Base-by-base conservation (phyloP, 2,113 vertebrate species). In the Mus pahari region DNA sequence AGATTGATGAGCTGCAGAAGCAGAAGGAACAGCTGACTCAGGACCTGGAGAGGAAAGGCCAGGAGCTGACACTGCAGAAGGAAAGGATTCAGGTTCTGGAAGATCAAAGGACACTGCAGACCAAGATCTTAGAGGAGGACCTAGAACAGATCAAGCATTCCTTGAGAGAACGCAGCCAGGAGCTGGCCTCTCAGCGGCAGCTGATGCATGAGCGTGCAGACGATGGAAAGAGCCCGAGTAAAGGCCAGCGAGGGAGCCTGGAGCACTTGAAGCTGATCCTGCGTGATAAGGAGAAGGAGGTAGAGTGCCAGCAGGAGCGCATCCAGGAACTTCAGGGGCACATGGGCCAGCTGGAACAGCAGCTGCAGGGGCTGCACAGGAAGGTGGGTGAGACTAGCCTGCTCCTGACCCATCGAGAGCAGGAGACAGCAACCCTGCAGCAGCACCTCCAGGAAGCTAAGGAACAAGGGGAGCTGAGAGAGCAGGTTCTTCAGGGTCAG, bases 251-350 rank as follows among this genome's bases (percentile, higher is more conserved):
- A 0, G 7, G 89, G n/a, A 98, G 89, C 92, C 95, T 98, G 6
- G 98, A 98, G 90, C 97, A 98, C n/a, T 71, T 98, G 97, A 98
- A 96, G n/a, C 95, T 97, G 89, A 95, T 66, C 96, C 97, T 98
- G 55, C 96, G 96, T 13, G 98, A 98, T 26, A 98, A 97, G 95
- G 98, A 98, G 94, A 97, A 87, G 8, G 98, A 98, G 92, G 98
- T 98, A 8, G 98, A 98, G 2, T 94, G 94, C 82, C 98, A 98
- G 94, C 98, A 92, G 84, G 97, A 98, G 82, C 97, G 91, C 66
- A 95, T 98, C 90, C 97, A 68, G 16, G 89, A 97, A 68, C 97
- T 98, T 16, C 93, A 98, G 96, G 96, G 97, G 45, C 92, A 79
- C 48, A 97, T 93, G 75, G 96, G 97, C 24, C 97, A 98, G 86